These are phyloP conservation scores for Ormyrus thymus DNA, from an alignment of 2,888 invertebrate genomes.

Conservation along the genomic window DNA sequence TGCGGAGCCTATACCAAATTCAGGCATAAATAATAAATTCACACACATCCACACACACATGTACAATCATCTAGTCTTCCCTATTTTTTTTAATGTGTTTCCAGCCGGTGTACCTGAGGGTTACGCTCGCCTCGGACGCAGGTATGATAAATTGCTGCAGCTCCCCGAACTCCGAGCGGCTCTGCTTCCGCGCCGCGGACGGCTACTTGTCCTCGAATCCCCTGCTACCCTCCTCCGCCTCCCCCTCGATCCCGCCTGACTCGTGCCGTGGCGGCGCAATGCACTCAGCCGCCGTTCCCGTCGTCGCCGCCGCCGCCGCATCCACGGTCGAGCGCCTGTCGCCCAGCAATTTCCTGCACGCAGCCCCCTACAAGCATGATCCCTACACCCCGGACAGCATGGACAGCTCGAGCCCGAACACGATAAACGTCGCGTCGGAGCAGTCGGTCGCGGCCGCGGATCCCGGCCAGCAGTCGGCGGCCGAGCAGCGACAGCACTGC, in stretches of 20 bases:
- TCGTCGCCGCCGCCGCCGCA: too few relatives aligned
- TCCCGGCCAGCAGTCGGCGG: background rate
- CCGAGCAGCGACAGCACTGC: too few relatives aligned
- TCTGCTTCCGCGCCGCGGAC: slow-evolving; percentile 73
- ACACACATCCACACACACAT: background rate
- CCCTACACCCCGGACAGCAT: slow-evolving; percentile 90
- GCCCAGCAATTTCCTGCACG: slow-evolving; percentile 75
- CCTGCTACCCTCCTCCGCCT: too few relatives aligned
- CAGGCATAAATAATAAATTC: too few relatives aligned
- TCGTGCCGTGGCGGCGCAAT: too few relatives aligned
- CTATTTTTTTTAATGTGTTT: slow-evolving; percentile 67
- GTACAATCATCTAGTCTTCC: slow-evolving; percentile 51
- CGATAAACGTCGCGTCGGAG: slow-evolving; percentile 59
- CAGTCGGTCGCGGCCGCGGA: background rate
- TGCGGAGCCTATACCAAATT: too few relatives aligned
- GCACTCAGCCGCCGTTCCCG: too few relatives aligned
- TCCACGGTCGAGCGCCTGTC: slow-evolving; percentile 58
- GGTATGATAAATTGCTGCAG: slow-evolving; percentile 84
- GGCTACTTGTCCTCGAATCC: slow-evolving; percentile 60
- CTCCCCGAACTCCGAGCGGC: slow-evolving; percentile 64
- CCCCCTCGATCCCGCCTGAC: too few relatives aligned
- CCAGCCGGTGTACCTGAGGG: slow-evolving; percentile 88
- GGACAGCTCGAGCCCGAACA: slow-evolving; percentile 83
- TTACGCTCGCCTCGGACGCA: slow-evolving; percentile 84
- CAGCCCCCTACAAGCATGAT: slow-evolving; percentile 78